Base-by-base conservation (phyloP, 2,113 vertebrate species). In the Ranitomeya imitator region DNA sequence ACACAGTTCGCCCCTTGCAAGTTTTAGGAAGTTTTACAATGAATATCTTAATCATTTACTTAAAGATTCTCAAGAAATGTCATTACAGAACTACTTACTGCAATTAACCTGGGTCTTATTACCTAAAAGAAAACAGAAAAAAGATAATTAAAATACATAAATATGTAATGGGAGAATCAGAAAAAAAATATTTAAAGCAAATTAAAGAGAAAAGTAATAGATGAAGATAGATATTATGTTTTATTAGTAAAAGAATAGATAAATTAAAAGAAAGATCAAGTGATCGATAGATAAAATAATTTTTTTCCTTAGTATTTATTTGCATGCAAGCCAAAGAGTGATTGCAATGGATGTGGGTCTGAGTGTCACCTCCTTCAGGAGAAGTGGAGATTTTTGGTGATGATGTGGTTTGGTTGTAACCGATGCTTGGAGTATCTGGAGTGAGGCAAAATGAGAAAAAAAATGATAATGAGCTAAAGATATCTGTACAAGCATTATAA, bases 281-380 rank as follows among this genome's bases (percentile, higher is more conserved):
- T 61, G 18, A 63, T 19, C 19, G 63, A 67, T 3, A 65, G 63
- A 65, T n/a, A n/a, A 21, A 65, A 4, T 19, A 18, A 61, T 18
- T 19, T 19, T 19, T 19, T 69, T 26, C 9, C 55, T 69, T 67
- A n/a, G 63, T n/a, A 67, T 10, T 14, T 77, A 45, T 73, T 73
- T 88, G 86, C 67, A 79, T 71, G 78, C 51, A 88, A 16, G 79
- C 21, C 57, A 73, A 82, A 67, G 31, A 61, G 54, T 82, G 79
- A 88, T 52, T 88, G 86, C 45, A 67, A 69, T 88, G 87, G 51
- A 76, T 88, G 87, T 7, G 60, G 26, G 87, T 84, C 23, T 69
- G 87, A 52, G 45, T 45, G 57, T 83, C 55, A 51, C 82, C 80
- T 78, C 81, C 87, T 84, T 11, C 31, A 18, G 71, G 2, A 52